These are phyloP conservation scores for Tenualosa ilisha DNA, from an alignment of 2,797 vertebrate genomes.

Conservation along the genomic window DNA sequence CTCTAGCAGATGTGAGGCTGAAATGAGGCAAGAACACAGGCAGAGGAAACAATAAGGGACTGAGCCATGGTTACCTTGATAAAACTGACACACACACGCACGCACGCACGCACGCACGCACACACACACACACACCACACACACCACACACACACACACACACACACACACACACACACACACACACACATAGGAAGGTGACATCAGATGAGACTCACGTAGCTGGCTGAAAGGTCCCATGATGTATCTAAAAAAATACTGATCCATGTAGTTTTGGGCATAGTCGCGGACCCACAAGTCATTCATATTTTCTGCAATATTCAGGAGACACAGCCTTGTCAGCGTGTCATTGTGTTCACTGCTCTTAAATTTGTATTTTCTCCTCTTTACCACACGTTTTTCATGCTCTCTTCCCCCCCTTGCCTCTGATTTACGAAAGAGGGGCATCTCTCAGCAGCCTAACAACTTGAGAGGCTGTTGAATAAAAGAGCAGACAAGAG, in stretches of 20 bases:
- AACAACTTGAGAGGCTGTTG: not conserved
- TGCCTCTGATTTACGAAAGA: conserved; percentile 57
- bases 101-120: not conserved
- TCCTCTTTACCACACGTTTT: conserved; percentile 16
- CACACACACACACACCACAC: not conserved
- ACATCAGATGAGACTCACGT: conserved; percentile 68
- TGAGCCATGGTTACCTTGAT: not conserved
- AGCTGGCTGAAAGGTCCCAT: conserved; percentile 84
- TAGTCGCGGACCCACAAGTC: conserved; percentile 82
- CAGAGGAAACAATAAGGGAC: too few relatives aligned
- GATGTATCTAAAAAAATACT: conserved; percentile 79
- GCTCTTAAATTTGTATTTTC: not conserved
- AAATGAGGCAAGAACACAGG: not conserved
- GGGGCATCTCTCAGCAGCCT: conserved; percentile 62
- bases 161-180: conserved; percentile 6
- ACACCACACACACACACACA: not conserved
- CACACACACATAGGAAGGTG: not conserved
- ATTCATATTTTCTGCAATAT: conserved; percentile 81
- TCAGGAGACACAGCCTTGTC: conserved; percentile 74
- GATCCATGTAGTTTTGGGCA: conserved; percentile 78
- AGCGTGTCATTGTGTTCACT: conserved; percentile 47
- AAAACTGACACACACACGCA: not conserved
- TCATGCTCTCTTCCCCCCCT: conserved; percentile 16
- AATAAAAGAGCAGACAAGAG: not conserved
- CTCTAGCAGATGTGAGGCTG: conserved; percentile 73